phyloP scores from a whole-genome alignment of 2,113 vertebrate genomes.

The Cnemophilus loriae region DNA sequence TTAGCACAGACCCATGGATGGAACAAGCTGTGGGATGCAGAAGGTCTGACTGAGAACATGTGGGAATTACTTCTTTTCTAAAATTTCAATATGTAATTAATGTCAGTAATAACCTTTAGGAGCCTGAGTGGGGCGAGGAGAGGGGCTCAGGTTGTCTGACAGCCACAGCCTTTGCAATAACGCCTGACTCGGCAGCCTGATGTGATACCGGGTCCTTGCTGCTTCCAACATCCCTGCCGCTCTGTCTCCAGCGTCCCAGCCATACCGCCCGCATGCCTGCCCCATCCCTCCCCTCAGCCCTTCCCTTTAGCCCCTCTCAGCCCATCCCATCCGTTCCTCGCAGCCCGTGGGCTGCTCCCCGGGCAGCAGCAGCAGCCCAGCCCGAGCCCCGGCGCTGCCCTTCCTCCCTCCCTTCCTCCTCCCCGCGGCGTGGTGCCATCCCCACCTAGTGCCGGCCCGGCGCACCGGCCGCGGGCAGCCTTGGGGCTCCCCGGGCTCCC shows the following conservation, averaged over 20 bases:
- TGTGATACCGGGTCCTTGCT: neutral
- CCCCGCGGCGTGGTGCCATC: constrained; percentile 31
- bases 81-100: neutral
- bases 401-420: neutral
- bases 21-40: neutral
- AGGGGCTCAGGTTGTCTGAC: neutral
- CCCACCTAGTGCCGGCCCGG: constrained; percentile 49
- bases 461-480: neutral
- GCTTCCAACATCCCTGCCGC: neutral
- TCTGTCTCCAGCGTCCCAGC: neutral
- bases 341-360: no score
- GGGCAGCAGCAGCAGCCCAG: neutral
- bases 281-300: neutral
- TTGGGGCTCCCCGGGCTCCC: neutral
- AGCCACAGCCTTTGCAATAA: neutral
- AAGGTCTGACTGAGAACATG: neutral
- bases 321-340: no score
- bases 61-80: neutral
- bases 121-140: neutral
- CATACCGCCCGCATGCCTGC: neutral
- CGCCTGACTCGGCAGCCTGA: fast-evolving
- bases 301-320: neutral
- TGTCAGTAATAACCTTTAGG: fast-evolving
- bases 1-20: no score
- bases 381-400: neutral